A percentile compares a stretch with the other conserved stretches of the same genome.
Conservation (phyloP, 2,113 vertebrate genomes). For the Mustela nigripes region DNA sequence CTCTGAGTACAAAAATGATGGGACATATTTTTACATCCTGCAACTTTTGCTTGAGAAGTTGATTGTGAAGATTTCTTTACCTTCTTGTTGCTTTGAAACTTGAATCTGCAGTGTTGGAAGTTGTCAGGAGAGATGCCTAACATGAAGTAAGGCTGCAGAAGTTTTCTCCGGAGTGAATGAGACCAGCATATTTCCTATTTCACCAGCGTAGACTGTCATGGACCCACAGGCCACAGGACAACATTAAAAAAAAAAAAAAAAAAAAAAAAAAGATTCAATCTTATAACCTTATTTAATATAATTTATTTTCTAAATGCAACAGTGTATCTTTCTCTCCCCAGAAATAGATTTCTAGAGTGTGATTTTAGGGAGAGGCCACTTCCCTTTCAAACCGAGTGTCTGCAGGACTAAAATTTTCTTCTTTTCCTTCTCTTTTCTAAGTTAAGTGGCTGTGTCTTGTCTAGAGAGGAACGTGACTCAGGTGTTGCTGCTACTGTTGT, state of each 20-base stretch:
- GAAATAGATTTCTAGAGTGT: neutral
- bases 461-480: neutral
- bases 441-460: neutral
- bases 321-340: neutral
- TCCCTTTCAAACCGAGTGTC: neutral
- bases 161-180: no score
- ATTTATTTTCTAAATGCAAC: neutral
- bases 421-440: neutral
- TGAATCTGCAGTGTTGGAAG: neutral
- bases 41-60: neutral
- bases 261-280: neutral
- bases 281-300: neutral
- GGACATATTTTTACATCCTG: neutral
- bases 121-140: neutral
- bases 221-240: no score
- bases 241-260: neutral
- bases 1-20: neutral
- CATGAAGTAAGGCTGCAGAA: no score
- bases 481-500: fast-evolving
- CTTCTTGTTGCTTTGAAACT: neutral
- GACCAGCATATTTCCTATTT: neutral
- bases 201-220: fast-evolving
- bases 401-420: neutral
- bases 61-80: neutral
- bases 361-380: constrained; percentile 26